Base-by-base conservation (phyloP, 2,888 invertebrate species). In the Metacarcinus magister region DNA sequence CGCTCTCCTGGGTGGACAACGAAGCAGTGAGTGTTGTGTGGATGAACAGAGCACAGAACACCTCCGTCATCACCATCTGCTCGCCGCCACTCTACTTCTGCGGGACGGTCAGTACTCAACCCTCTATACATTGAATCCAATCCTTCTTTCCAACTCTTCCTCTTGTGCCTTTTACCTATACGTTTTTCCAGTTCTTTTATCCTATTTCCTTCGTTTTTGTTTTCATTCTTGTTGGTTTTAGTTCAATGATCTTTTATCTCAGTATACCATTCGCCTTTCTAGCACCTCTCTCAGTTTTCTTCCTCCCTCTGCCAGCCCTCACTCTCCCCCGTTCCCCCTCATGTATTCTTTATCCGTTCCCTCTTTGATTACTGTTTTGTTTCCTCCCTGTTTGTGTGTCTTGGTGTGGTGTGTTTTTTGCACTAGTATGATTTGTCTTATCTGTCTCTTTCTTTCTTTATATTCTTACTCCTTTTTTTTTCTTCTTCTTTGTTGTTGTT, bases 31-130 rank as follows among this genome's bases (percentile, higher is more conserved):
- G 98, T 97, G 98, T 99, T 48, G 98, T 99, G 19, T 99, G 99
- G 99, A 98, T 99, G 97, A 99, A 99, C 97, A 98, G 99, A 95
- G 98, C 98, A 0, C 99, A 99, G 98, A 99, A 99, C 98, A 98
- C 99, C 96, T 99, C 99, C 10, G 98, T 99, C 96, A 98, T 99
- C 95, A 99, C 99, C 2, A 98, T 99, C 94, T 99, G 99, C 98
- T 98, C 98, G 97, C 99, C 98, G 97, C 98, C 98, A 16, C 98
- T 98, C 98, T 99, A 99, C 98, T 98, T 98, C 97, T 99, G 99
- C 98, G 98, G 98, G 97, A 98, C 98, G 98, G 99, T 99, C 19
- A 67, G 67, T 67, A 4, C 23, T 10, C 1, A 10, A 54, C 23
- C 60, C 19, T 5, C 60, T 16, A 99, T 99, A 96, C 19, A 10